These are phyloP conservation scores for Campodea augens DNA, from an alignment of 1,140 invertebrate species.

Conservation along the genomic window DNA sequence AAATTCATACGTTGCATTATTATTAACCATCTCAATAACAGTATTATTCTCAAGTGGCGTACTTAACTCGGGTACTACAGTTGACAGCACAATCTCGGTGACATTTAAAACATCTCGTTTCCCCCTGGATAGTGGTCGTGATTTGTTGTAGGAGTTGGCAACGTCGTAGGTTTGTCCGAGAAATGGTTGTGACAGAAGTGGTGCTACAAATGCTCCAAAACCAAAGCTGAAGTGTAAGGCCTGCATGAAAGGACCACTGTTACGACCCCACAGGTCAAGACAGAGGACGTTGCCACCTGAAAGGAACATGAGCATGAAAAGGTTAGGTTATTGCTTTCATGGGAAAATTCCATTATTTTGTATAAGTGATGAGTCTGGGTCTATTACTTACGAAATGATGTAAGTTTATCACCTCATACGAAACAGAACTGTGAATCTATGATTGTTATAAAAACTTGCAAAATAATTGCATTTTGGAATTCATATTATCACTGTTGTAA, in stretches of 20 bases:
- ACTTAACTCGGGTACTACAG: neutral
- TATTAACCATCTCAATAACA: neutral
- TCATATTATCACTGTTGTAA: too few relatives aligned
- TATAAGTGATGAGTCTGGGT: too few relatives aligned
- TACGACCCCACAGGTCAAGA: conserved; percentile 28
- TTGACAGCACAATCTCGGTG: too few relatives aligned
- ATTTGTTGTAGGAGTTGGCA: too few relatives aligned
- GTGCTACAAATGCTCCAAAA: conserved; percentile 30
- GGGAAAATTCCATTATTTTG: too few relatives aligned
- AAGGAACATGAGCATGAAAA: conserved; percentile 11
- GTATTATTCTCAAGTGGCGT: neutral
- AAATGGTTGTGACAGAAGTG: conserved; percentile 28
- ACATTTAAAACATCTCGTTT: too few relatives aligned
- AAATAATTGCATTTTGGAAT: too few relatives aligned
- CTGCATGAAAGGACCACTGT: conserved; percentile 31
- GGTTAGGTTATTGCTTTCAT: conserved; percentile 1
- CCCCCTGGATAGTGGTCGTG: too few relatives aligned
- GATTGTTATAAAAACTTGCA: too few relatives aligned
- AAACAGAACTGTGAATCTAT: too few relatives aligned
- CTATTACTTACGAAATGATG: too few relatives aligned
- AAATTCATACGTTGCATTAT: neutral
- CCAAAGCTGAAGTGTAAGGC: conserved; percentile 33
- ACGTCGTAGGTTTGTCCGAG: conserved; percentile 9
- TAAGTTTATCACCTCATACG: too few relatives aligned
- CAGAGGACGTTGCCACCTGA: conserved; percentile 31